Evolutionary conservation across 2,113 vertebrate species (phyloP).

Genomic region (Lates calcarifer): DNA sequence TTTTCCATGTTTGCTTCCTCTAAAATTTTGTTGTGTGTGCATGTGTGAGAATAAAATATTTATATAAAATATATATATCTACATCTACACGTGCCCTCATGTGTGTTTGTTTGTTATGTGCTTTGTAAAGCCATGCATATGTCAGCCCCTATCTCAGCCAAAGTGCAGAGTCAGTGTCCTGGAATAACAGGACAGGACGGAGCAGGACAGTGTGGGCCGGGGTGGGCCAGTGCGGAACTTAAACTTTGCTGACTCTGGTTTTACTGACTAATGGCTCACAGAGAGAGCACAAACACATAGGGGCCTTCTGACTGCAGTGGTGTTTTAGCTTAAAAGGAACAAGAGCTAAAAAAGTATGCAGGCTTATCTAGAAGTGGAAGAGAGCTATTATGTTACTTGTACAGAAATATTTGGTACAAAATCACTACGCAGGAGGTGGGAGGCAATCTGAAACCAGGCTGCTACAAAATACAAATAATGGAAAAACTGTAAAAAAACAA

Average conservation of each 20-base stretch:
- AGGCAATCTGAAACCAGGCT: constrained; percentile 6
- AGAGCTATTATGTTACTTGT: background rate
- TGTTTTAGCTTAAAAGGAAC: constrained; percentile 25
- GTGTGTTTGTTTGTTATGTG: background rate
- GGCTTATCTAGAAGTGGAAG: constrained; percentile 17
- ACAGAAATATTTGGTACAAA: background rate
- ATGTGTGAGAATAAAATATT: background rate
- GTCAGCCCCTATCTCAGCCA: constrained; percentile 34
- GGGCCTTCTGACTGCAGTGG: constrained; percentile 22
- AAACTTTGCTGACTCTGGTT: constrained; percentile 75
- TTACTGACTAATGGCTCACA: constrained; percentile 65
- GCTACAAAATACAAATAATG: background rate
- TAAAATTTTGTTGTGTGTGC: constrained; percentile 14
- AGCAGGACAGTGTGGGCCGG: constrained; percentile 43
- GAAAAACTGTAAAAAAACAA: background rate
- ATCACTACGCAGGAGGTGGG: background rate
- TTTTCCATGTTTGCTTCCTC: constrained; percentile 37
- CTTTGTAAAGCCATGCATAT: constrained; percentile 11
- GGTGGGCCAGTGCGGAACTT: constrained; percentile 68
- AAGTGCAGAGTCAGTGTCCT: constrained; percentile 78
- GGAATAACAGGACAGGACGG: constrained; percentile 69
- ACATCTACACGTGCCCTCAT: background rate
- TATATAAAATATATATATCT: background rate
- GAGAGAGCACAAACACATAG: constrained; percentile 46
- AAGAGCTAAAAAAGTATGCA: background rate